Percentiles rank a stretch among this genome's conserved stretches.
Evolutionary conservation across 35 echinoderm and acorn worm species (phyloP).

Genomic region (Heliocidaris tuberculata): DNA sequence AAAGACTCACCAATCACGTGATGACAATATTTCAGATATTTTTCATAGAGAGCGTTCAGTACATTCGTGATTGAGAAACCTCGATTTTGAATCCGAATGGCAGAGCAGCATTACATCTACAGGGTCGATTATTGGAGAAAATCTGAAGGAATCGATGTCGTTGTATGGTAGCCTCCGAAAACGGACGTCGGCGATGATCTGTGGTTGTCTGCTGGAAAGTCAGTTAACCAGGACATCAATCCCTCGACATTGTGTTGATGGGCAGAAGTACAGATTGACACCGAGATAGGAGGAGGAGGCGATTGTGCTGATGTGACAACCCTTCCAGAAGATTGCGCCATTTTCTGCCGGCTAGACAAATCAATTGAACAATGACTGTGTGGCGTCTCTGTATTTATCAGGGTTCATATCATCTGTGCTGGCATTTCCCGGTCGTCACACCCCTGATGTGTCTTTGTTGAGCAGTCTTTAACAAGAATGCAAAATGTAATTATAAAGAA

Average conservation of each 20-base stretch:
- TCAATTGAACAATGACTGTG: not conserved
- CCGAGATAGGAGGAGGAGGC: not conserved
- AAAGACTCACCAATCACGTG: not conserved
- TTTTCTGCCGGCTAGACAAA: not conserved
- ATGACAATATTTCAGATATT: conserved; percentile 16
- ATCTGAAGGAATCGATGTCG: not conserved
- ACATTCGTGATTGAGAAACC: conserved; percentile 17
- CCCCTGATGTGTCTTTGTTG: not conserved
- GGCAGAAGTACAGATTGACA: not conserved
- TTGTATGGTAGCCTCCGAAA: not conserved
- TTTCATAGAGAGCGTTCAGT: conserved; percentile 9
- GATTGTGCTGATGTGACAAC: not conserved
- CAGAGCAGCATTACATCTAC: conserved; percentile 20
- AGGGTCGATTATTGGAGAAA: not conserved
- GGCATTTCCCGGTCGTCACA: not conserved
- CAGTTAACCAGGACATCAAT: not conserved
- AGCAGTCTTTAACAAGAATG: not conserved
- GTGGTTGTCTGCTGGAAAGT: not conserved
- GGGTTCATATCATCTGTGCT: not conserved
- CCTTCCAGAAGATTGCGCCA: not conserved
- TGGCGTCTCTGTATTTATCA: not conserved
- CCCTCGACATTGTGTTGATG: not conserved
- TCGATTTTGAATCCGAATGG: not conserved
- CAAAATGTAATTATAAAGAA: no score
- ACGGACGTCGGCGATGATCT: not conserved